phyloP scores from a whole-genome alignment of 2,888 invertebrate species.

The Coenonympha arcania region DNA sequence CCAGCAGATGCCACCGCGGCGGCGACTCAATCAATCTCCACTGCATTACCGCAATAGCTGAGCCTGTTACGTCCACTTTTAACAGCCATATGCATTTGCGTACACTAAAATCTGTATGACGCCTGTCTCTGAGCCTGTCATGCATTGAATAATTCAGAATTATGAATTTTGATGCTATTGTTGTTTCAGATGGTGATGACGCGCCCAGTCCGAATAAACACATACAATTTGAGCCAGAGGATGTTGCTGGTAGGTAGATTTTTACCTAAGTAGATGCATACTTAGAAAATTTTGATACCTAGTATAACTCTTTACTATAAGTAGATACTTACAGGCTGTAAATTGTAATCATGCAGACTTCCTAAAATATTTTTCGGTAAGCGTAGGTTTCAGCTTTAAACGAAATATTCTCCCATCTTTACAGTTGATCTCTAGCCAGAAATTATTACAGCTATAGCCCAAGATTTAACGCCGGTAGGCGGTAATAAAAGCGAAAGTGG shows the following conservation, averaged over 20 bases:
- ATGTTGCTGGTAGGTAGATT: slow-evolving; percentile 38
- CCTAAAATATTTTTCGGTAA: no score
- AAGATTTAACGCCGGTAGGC: slow-evolving; percentile 40
- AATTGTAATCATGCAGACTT: no score
- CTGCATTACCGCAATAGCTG: slow-evolving; percentile 33
- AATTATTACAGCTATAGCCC: slow-evolving; percentile 15
- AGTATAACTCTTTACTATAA: no score
- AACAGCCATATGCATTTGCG: neutral
- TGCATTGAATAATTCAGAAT: no score
- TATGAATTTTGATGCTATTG: neutral
- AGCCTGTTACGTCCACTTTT: slow-evolving; percentile 7
- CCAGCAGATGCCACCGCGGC: slow-evolving; percentile 41
- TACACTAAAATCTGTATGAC: no score
- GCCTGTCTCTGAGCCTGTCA: no score
- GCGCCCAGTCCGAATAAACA: slow-evolving; percentile 30
- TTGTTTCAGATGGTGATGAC: slow-evolving; percentile 19
- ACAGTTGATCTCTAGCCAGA: neutral
- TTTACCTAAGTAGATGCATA: neutral
- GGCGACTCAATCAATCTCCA: slow-evolving; percentile 46
- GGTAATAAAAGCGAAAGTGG: slow-evolving; percentile 38
- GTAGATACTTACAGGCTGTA: no score
- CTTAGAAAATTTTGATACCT: neutral
- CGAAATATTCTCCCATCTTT: neutral
- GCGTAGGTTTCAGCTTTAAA: neutral
- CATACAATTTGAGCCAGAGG: slow-evolving; percentile 35